Evolutionary conservation across 2,888 invertebrate species (phyloP).

Genomic region (Teleogryllus oceanicus): DNA sequence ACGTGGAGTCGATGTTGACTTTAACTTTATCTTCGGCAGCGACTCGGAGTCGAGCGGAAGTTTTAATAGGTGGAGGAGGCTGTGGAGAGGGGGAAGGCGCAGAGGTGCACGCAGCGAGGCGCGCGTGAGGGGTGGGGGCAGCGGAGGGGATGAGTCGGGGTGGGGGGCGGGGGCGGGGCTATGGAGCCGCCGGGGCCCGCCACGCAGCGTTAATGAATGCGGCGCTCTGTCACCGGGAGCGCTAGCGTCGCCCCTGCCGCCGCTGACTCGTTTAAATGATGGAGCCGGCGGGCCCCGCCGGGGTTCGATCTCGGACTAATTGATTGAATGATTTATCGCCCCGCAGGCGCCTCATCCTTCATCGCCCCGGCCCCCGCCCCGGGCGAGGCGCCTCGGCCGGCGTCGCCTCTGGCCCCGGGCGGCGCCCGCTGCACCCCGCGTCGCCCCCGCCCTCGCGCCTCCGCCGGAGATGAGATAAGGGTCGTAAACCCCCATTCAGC

Average conservation of each 20-base stretch:
- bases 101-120: neutral
- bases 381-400: neutral
- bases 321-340: slow-evolving; percentile 18
- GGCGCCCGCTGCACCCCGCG: neutral
- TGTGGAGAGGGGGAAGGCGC: neutral
- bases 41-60: neutral
- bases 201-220: neutral
- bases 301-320: slow-evolving; percentile 18
- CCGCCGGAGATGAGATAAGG: neutral
- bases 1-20: neutral
- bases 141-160: neutral
- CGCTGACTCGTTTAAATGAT: neutral
- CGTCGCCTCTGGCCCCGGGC: neutral
- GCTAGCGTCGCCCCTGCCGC: neutral
- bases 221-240: neutral
- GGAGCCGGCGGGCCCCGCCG: neutral
- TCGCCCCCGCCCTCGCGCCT: neutral
- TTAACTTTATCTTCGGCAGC: neutral
- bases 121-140: neutral
- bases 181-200: neutral
- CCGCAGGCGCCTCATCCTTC: neutral
- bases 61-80: neutral
- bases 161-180: neutral
- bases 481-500: slow-evolving; percentile 12
- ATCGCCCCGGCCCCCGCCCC: neutral